Evolutionary conservation across 1,140 invertebrate species (phyloP).

Genomic region (Drosophila sechellia): DNA sequence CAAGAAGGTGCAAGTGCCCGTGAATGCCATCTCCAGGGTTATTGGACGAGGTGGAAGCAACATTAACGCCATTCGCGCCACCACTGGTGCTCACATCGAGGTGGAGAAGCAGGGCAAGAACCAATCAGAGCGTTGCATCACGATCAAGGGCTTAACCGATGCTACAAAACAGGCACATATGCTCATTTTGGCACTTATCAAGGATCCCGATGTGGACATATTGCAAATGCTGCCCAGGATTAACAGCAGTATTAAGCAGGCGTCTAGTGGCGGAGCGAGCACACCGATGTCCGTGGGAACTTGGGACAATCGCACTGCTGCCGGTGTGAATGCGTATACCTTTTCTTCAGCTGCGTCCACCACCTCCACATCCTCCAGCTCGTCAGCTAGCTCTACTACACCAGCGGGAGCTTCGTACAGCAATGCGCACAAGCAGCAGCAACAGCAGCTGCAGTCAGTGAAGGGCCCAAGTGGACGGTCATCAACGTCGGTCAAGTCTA

Average conservation of each 20-base stretch:
- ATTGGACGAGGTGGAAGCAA: conserved; percentile 98
- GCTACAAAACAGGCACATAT: conserved; percentile 95
- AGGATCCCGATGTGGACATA: conserved; percentile 97
- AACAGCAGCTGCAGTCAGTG: conserved; percentile 65
- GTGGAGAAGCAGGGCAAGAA: conserved; percentile 98
- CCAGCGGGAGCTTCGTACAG: conserved; percentile 49
- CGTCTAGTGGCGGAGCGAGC: conserved; percentile 72
- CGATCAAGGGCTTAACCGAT: conserved; percentile 96
- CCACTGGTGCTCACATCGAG: conserved; percentile 98
- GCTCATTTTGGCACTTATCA: conserved; percentile 94
- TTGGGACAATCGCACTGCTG: conserved; percentile 80
- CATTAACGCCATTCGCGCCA: conserved; percentile 97
- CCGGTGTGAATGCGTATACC: conserved; percentile 38
- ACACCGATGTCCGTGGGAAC: conserved; percentile 73
- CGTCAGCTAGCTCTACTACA: conserved; percentile 67
- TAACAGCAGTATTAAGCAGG: conserved; percentile 85
- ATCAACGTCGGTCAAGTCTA: conserved; percentile 44
- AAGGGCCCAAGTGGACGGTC: conserved; percentile 58
- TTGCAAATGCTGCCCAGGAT: conserved; percentile 91
- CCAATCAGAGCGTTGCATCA: conserved; percentile 96
- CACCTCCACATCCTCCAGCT: conserved; percentile 71
- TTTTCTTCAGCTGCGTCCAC: conserved; percentile 70
- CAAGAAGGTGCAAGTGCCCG: conserved; percentile 96
- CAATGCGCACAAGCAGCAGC: conserved; percentile 79
- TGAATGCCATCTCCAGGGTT: conserved; percentile 96